Conservation (phyloP, 2,888 invertebrate species). For the Rhorus exstirpatorius region DNA sequence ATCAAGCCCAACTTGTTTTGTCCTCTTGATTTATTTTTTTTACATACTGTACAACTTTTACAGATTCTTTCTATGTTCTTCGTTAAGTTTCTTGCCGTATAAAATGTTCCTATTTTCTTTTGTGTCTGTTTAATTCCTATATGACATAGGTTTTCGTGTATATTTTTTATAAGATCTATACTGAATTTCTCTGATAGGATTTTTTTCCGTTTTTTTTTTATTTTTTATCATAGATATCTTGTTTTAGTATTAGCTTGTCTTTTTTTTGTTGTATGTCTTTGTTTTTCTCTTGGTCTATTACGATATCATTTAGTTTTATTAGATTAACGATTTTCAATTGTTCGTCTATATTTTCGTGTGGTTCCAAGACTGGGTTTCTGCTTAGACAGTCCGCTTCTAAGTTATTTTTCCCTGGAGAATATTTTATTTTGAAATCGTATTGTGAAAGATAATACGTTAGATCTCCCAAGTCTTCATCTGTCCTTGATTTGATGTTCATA, state of each 20-base stretch:
- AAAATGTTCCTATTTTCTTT: slow-evolving; percentile 57
- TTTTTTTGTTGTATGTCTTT: slow-evolving; percentile 50
- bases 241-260: slow-evolving; percentile 51
- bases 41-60: slow-evolving; percentile 73
- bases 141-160: slow-evolving; percentile 62
- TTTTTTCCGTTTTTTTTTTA: slow-evolving; percentile 65
- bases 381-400: too few species aligned
- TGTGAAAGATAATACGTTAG: slow-evolving; percentile 64
- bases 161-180: slow-evolving; percentile 62
- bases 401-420: too few species aligned
- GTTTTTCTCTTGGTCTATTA: slow-evolving; percentile 56
- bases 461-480: too few species aligned
- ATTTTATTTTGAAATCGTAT: too few species aligned
- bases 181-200: slow-evolving; percentile 64
- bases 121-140: slow-evolving; percentile 68
- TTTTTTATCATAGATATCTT: slow-evolving; percentile 61
- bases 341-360: slow-evolving; percentile 43
- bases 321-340: slow-evolving; percentile 37
- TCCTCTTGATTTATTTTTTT: slow-evolving; percentile 77
- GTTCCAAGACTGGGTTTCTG: too few species aligned
- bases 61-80: slow-evolving; percentile 71
- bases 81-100: slow-evolving; percentile 64
- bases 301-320: slow-evolving; percentile 39
- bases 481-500: slow-evolving; percentile 59
- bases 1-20: slow-evolving; percentile 70